A percentile compares a stretch with the other conserved stretches of the same genome.
phyloP scores from a whole-genome alignment of 1,140 invertebrate genomes.

The Octopus bimaculoides region DNA sequence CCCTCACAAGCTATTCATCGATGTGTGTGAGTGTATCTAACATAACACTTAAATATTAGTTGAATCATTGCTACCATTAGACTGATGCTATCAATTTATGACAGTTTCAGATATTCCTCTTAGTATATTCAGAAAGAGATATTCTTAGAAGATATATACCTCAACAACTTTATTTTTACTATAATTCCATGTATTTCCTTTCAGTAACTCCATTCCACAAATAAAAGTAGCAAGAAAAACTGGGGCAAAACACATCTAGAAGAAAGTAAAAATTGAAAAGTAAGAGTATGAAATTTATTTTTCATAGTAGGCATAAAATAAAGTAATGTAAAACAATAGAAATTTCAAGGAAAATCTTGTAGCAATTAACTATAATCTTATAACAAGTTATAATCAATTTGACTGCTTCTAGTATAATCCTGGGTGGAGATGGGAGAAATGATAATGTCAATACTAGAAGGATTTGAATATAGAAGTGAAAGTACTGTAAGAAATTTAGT shows the following conservation, averaged over 20 bases:
- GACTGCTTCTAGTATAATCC: no score
- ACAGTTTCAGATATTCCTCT: neutral
- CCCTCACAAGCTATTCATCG: neutral
- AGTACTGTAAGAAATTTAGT: no score
- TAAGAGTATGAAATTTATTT: no score
- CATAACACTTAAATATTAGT: neutral
- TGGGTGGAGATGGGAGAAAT: no score
- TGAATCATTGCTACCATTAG: neutral
- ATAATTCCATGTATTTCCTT: slow-evolving; percentile 57
- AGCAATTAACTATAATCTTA: no score
- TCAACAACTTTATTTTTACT: slow-evolving; percentile 24
- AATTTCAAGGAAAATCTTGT: no score
- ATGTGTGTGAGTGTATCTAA: neutral
- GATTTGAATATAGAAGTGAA: no score
- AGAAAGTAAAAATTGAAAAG: neutral
- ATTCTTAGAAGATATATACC: slow-evolving; percentile 13
- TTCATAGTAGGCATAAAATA: no score
- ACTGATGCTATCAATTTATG: neutral
- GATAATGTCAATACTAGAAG: no score
- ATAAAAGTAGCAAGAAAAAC: slow-evolving; percentile 66
- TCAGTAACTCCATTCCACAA: slow-evolving; percentile 62
- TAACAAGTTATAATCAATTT: no score
- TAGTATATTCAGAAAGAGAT: no score
- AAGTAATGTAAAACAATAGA: no score
- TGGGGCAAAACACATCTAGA: slow-evolving; percentile 64